Percentiles rank a stretch among this genome's conserved stretches.
phyloP scores from a whole-genome alignment of 2,797 vertebrate species.

The Parambassis ranga region DNA sequence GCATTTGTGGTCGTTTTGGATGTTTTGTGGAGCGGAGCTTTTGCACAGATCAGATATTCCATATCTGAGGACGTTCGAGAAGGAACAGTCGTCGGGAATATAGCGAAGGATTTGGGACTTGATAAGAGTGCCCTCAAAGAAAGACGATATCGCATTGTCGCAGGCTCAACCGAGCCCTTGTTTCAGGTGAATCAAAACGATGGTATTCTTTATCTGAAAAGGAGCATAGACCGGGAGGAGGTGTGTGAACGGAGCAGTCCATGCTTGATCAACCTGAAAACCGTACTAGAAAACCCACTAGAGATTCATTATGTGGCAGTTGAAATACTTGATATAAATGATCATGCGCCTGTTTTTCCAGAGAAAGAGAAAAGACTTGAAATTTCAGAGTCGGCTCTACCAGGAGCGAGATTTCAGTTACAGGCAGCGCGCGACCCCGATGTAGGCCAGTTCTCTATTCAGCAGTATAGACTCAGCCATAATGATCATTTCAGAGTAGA shows the following conservation, averaged over 20 bases:
- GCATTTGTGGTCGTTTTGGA: slow-evolving; percentile 51
- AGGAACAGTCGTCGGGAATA: slow-evolving; percentile 77
- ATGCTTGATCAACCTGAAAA: slow-evolving; percentile 73
- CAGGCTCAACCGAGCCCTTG: slow-evolving; percentile 55
- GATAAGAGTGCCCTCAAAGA: slow-evolving; percentile 63
- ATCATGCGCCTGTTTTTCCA: slow-evolving; percentile 61
- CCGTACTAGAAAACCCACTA: slow-evolving; percentile 71
- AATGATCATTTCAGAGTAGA: slow-evolving; percentile 67
- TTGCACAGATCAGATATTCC: slow-evolving; percentile 76
- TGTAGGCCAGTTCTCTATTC: slow-evolving; percentile 58
- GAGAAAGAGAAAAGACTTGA: slow-evolving; percentile 69
- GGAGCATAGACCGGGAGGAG: slow-evolving; percentile 70
- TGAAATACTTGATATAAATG: slow-evolving; percentile 71
- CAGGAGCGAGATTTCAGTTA: slow-evolving; percentile 66
- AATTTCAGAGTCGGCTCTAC: slow-evolving; percentile 65
- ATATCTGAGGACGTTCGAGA: slow-evolving; percentile 76
- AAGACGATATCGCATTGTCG: slow-evolving; percentile 74
- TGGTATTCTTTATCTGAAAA: slow-evolving; percentile 64
- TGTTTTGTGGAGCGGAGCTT: slow-evolving; percentile 44
- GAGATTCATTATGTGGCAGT: slow-evolving; percentile 71
- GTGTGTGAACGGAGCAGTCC: slow-evolving; percentile 60
- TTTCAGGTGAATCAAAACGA: slow-evolving; percentile 70
- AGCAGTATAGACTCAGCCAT: slow-evolving; percentile 62
- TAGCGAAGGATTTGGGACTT: slow-evolving; percentile 79
- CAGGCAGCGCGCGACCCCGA: slow-evolving; percentile 65